Conservation (phyloP, 2,888 invertebrate species). For the Pyrochroa serraticornis region DNA sequence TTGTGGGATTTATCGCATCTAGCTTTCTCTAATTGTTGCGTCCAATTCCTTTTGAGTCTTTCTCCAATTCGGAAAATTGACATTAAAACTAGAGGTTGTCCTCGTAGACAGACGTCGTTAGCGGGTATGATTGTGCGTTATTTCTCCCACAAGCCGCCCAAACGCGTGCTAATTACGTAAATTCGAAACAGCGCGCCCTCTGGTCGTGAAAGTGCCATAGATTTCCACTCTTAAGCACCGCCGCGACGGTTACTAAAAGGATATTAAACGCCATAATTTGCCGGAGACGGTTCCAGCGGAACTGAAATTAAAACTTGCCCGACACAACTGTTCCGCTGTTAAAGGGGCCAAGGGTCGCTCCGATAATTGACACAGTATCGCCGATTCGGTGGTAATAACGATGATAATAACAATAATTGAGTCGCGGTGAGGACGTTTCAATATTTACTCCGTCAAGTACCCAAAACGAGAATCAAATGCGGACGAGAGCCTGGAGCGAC, state of each 20-base stretch:
- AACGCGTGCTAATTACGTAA: constrained; percentile 25
- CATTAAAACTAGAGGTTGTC: not conserved
- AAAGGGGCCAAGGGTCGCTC: constrained; percentile 1
- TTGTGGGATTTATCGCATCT: too few relatives aligned
- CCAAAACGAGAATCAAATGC: too few relatives aligned
- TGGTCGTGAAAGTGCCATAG: constrained; percentile 27
- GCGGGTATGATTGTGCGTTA: constrained; percentile 25
- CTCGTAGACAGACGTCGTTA: constrained; percentile 33
- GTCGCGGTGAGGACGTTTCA: too few relatives aligned
- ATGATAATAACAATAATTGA: not conserved
- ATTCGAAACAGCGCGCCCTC: constrained; percentile 15
- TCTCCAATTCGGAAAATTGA: not conserved
- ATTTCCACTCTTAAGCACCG: constrained; percentile 28
- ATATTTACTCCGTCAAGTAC: too few relatives aligned
- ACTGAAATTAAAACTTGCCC: constrained; percentile 25
- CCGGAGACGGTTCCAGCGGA: constrained; percentile 19
- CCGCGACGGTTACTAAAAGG: constrained; percentile 30
- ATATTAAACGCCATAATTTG: constrained; percentile 35
- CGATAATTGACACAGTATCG: not conserved
- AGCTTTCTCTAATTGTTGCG: too few relatives aligned
- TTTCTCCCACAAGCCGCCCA: constrained; percentile 18
- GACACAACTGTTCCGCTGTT: constrained; percentile 12
- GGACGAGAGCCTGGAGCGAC: not conserved
- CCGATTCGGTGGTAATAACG: not conserved
- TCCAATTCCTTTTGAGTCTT: too few relatives aligned